Conservation (phyloP, 2,888 invertebrate species). For the Hermodice carunculata region DNA sequence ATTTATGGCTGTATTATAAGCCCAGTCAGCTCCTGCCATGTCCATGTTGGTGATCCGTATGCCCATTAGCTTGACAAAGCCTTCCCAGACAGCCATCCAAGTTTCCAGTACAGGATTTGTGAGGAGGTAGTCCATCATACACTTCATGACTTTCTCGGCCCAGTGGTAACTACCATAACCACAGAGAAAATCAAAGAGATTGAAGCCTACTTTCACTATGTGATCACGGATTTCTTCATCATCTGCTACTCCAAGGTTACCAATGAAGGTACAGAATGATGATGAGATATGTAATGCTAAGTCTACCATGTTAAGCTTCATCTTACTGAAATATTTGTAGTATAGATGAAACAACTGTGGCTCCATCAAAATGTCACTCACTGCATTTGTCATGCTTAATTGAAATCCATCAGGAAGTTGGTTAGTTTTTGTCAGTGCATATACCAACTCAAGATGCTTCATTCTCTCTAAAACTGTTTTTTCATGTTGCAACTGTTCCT, state of each 20-base stretch:
- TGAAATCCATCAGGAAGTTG: not conserved
- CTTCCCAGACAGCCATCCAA: not conserved
- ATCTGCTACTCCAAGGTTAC: not conserved
- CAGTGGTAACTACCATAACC: not conserved
- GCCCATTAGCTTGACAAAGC: not conserved
- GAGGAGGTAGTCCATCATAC: not conserved
- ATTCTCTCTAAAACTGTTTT: not conserved
- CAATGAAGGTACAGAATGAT: no score
- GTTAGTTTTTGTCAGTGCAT: not conserved
- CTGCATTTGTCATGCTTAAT: not conserved
- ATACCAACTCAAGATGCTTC: not conserved
- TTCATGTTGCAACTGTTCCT: not conserved
- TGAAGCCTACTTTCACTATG: not conserved
- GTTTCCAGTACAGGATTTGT: not conserved
- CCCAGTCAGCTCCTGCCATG: not conserved
- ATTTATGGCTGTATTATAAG: not conserved
- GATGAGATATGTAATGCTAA: no score
- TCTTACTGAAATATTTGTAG: not conserved
- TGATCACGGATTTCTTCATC: not conserved
- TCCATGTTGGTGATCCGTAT: not conserved
- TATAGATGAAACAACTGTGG: not conserved
- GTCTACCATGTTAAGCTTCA: not conserved
- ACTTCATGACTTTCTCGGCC: not conserved
- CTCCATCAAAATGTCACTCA: not conserved
- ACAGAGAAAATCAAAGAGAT: not conserved